Base-by-base conservation (phyloP, 2,797 vertebrate genomes). In the Falco novaeseelandiae region DNA sequence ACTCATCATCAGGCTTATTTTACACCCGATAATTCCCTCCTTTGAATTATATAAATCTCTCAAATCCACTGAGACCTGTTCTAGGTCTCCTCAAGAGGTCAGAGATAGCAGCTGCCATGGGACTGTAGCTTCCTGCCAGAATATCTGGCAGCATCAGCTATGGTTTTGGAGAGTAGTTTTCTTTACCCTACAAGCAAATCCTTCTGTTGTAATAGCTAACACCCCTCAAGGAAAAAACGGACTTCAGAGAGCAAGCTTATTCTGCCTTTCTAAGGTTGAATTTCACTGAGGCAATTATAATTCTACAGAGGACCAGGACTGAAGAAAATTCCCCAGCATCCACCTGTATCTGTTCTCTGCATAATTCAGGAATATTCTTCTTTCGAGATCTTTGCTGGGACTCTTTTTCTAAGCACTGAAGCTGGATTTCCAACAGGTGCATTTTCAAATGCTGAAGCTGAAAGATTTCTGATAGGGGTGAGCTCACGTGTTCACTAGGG, bases 361-460 rank as follows among this genome's bases (percentile, higher is more conserved):
- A n/a, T 29, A 61, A 27, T 48, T 78, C 55, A 55, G 40, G 19
- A 76, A 58, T 22, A 34, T 79, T 76, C 16, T 59, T 49, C 22
- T 30, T 42, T 15, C 51, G 26, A 0, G 6, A 5, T 10, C 26
- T 73, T 78, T 51, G 6, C n/a, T 36, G 42, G 46, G 8, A 36
- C 25, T 52, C 7, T 59, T 38, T n/a, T 23, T 46, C 14, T 57
- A 26, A 80, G 27, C 3, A 1, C 40, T 3, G 3, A n/a, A 29
- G 11, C 44, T 4, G 69, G 65, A 8, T 42, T 95, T 83, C 58
- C 17, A 71, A 12, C 9, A 3, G 4, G 9, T 27, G 8, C 26
- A 11, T 5, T 92, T 65, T 27, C 0, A 0, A 76, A 62, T 1
- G 3, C 7, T 1, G 1, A 48, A 9, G 2, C 34, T 16, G 21